Evolutionary conservation across 2,797 vertebrate species (phyloP).

Genomic region (Argentina silus): DNA sequence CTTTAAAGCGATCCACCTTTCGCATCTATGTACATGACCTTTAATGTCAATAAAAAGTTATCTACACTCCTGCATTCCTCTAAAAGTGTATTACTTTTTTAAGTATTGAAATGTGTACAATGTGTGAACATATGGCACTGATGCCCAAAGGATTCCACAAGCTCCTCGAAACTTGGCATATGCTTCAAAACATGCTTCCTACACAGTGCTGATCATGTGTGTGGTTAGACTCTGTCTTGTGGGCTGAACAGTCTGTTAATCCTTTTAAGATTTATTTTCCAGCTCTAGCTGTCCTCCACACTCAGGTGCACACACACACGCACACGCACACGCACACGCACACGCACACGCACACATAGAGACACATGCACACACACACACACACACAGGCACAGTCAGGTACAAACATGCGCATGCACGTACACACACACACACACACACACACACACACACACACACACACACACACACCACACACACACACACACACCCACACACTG

Average conservation of each 20-base stretch:
- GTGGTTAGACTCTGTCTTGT: conserved; percentile 15
- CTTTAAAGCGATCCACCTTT: not conserved
- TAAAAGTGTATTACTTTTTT: conserved; percentile 20
- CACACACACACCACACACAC: not conserved
- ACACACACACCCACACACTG: not conserved
- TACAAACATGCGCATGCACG: too few relatives aligned
- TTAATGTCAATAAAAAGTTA: conserved; percentile 16
- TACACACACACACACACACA: too few relatives aligned
- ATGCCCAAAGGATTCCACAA: conserved; percentile 10
- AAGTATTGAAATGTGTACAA: not conserved
- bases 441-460: not conserved
- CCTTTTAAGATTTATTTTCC: conserved; percentile 14
- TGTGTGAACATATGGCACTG: conserved; percentile 45
- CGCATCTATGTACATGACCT: not conserved
- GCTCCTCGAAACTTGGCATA: conserved; percentile 6
- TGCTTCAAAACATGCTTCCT: conserved; percentile 40
- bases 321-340: not conserved
- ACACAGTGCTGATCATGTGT: conserved; percentile 30
- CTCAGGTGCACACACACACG: not conserved
- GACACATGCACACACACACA: too few relatives aligned
- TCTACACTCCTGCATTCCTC: conserved; percentile 41
- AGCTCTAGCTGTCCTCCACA: conserved; percentile 8
- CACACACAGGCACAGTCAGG: not conserved
- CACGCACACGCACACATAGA: not conserved
- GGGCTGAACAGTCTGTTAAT: conserved; percentile 19